These are phyloP conservation scores for Orbicella faveolata DNA, from an alignment of 64 coral and sea anemone species.

Conservation along the genomic window DNA sequence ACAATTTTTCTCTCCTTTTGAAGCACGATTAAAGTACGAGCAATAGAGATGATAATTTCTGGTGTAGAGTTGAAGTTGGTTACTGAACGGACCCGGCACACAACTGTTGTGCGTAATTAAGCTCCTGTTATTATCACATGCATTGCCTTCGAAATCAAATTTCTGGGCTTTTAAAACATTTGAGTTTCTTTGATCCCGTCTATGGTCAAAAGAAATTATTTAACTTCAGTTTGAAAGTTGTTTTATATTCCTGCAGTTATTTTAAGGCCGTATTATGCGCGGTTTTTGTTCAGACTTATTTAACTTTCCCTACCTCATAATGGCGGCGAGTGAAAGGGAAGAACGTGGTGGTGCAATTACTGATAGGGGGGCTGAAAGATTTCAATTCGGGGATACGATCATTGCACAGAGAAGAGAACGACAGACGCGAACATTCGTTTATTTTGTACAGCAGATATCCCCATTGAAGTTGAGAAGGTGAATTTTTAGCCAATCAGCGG, in stretches of 20 bases:
- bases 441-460: conserved; percentile 58
- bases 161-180: background rate
- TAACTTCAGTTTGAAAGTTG: background rate
- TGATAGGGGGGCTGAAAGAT: conserved; percentile 33
- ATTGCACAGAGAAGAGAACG: background rate
- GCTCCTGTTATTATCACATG: background rate
- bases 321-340: conserved; percentile 89
- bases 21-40: background rate
- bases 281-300: background rate
- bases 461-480: background rate
- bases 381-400: conserved; percentile 31
- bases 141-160: background rate
- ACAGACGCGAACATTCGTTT: background rate
- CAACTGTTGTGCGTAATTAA: background rate
- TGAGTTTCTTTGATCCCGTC: background rate
- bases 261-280: background rate
- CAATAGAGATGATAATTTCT: background rate
- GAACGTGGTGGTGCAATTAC: conserved; percentile 96
- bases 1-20: background rate
- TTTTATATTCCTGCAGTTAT: background rate
- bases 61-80: background rate
- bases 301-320: conserved; percentile 83
- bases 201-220: background rate
- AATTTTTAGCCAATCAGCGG: no score
- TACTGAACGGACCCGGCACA: no score